Conservation (phyloP, 2,113 vertebrate species). For the Calonectris borealis region DNA sequence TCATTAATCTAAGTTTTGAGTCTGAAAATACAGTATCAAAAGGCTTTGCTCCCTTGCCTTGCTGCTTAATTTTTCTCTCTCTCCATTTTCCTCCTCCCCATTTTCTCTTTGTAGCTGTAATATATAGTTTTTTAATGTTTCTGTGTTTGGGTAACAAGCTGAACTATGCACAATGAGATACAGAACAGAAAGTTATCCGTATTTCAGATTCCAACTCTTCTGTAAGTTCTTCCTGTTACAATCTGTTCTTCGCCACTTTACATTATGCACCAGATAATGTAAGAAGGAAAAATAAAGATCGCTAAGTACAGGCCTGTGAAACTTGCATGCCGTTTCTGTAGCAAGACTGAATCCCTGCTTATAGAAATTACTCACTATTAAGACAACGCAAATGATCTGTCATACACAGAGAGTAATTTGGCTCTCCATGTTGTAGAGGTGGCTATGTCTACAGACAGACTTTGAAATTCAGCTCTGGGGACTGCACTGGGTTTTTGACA, state of each 20-base stretch:
- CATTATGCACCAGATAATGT: background rate
- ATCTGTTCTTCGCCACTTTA: background rate
- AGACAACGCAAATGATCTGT: background rate
- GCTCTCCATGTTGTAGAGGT: background rate
- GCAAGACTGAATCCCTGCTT: background rate
- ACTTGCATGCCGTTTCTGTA: background rate
- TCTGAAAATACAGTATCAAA: conserved; percentile 3
- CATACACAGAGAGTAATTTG: background rate
- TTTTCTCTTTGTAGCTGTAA: background rate
- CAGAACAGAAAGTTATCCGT: background rate
- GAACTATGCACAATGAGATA: background rate
- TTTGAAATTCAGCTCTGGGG: background rate
- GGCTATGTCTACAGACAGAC: background rate
- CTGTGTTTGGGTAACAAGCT: background rate
- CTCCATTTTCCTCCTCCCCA: background rate
- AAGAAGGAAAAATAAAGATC: background rate
- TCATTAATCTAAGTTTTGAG: conserved; percentile 2
- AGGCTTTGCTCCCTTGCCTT: conserved; percentile 28
- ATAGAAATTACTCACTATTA: background rate
- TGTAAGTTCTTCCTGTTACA: background rate
- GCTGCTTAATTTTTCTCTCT: background rate
- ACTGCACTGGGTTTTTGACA: background rate
- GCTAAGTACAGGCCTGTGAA: background rate
- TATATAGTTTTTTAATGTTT: background rate
- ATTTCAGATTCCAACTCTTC: background rate